Base-by-base conservation (phyloP, 92 coral and sea anemone genomes). In the Actinernus sp. region DNA sequence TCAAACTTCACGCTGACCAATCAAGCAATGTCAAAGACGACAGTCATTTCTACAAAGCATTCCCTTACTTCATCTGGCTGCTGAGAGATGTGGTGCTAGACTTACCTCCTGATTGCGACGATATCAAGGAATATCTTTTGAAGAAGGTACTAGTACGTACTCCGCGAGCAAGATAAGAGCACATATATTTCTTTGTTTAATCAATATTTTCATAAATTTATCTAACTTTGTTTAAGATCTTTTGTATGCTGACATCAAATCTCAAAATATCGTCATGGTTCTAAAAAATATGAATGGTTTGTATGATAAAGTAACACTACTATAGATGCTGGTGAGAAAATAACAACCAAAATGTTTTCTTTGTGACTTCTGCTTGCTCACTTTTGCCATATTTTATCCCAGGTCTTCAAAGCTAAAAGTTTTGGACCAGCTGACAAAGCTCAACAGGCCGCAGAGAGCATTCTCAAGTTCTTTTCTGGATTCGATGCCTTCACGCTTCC, bases 401-500 rank as follows among this genome's bases (percentile, higher is more conserved):
- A 74, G 82, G 64, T 74, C 1, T 24, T 74, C 0, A 62, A 65
- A 16, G 47, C 46, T 3, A 7, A 45, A 24, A 23, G 39, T 8
- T 18, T 33, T 12, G n/a, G n/a, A n/a, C 33, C 51, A 8, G 88
- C 49, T 26, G n/a, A n/a, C n/a, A 66, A 31, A 16, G 78, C 81
- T 11, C 29, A 51, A 4, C 67, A 79, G 36, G 91, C 88, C 1
- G 93, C 96, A 13, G 90, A 79, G 30, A 87, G 85, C 36, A 86
- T 93, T 53, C 48, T 84, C 30, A 81, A 56, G 44, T 87, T 68
- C 58, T 93, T 93, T 55, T 74, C 95, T 18, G 95, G 90, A 1
- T 85, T 93, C 38, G 96, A 93, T 63, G 95, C 96, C 34, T 81
- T 85, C 48, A 76, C 79, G 43, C 77, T 92, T 19, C 98, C 98